phyloP scores from a whole-genome alignment of 2,888 invertebrate species.

The Isoperla grammatica region DNA sequence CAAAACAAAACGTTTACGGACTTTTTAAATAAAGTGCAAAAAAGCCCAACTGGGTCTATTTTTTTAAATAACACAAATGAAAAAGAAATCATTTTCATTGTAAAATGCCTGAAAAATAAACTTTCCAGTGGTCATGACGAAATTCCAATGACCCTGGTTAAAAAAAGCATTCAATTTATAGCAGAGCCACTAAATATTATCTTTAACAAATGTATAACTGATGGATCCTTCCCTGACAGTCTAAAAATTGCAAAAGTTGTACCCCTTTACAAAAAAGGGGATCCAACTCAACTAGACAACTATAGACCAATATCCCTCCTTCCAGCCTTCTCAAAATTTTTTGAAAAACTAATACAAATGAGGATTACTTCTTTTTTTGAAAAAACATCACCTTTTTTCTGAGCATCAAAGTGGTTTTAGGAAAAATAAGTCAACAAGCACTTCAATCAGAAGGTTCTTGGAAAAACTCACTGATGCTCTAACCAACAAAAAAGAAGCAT shows the following conservation, averaged over 20 bases:
- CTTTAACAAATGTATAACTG: neutral
- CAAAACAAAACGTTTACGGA: no score
- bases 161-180: slow-evolving; percentile 7
- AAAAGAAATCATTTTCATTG: no score
- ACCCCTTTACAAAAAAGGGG: slow-evolving; percentile 28
- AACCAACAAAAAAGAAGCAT: slow-evolving; percentile 15
- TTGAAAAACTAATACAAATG: slow-evolving; percentile 22
- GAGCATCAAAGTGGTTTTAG: slow-evolving; percentile 28
- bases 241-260: slow-evolving; percentile 27
- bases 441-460: slow-evolving; percentile 19
- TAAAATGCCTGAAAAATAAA: slow-evolving; percentile 14
- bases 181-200: neutral
- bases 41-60: no score
- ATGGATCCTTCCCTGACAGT: slow-evolving; percentile 24
- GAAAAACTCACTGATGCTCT: slow-evolving; percentile 13
- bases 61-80: no score
- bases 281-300: slow-evolving; percentile 17
- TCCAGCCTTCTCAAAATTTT: slow-evolving; percentile 26
- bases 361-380: slow-evolving; percentile 21
- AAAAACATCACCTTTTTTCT: slow-evolving; percentile 22
- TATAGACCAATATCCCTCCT: slow-evolving; percentile 28
- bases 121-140: slow-evolving; percentile 18
- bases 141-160: slow-evolving; percentile 11
- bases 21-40: no score
- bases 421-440: slow-evolving; percentile 21